Evolutionary conservation across 1,140 invertebrate species (phyloP).

Genomic region (Thrips palmi): DNA sequence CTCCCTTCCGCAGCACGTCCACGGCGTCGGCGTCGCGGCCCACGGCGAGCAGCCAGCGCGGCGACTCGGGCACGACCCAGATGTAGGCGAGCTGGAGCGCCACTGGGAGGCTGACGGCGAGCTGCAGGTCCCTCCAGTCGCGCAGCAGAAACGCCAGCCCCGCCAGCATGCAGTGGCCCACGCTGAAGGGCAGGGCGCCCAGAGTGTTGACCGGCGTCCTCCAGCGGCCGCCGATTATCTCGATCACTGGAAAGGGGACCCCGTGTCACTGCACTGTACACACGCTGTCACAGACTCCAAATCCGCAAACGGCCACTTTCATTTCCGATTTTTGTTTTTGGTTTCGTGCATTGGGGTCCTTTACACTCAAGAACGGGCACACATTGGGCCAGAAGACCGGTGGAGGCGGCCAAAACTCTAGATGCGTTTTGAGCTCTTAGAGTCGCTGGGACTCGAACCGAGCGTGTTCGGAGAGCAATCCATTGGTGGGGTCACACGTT

Average conservation of each 20-base stretch:
- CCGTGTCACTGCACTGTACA: constrained; percentile 47
- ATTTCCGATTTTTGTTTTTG: too few species aligned
- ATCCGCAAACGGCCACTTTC: too few species aligned
- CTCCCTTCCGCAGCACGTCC: constrained; percentile 44
- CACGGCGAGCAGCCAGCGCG: constrained; percentile 56
- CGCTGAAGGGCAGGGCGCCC: constrained; percentile 44
- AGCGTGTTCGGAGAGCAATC: too few species aligned
- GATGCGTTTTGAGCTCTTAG: too few species aligned
- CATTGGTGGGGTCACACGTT: too few species aligned
- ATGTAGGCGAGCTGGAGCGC: constrained; percentile 46
- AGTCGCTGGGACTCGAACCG: too few species aligned
- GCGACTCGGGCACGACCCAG: constrained; percentile 57
- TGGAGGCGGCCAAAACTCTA: too few species aligned
- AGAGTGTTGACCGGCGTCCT: constrained; percentile 37
- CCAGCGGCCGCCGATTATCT: constrained; percentile 28
- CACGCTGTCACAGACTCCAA: too few species aligned
- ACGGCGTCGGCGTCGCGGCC: constrained; percentile 47
- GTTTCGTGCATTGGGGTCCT: too few species aligned
- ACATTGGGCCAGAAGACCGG: too few species aligned
- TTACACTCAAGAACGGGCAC: too few species aligned
- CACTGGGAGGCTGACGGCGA: constrained; percentile 53
- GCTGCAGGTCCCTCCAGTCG: constrained; percentile 52
- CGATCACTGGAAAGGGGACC: constrained; percentile 26
- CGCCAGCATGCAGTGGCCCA: constrained; percentile 43
- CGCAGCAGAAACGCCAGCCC: constrained; percentile 41